Evolutionary conservation across 2,888 invertebrate genomes (phyloP), one percentile per base, ranked within the genome.

Genomic region (Lydus trimaculatus): DNA sequence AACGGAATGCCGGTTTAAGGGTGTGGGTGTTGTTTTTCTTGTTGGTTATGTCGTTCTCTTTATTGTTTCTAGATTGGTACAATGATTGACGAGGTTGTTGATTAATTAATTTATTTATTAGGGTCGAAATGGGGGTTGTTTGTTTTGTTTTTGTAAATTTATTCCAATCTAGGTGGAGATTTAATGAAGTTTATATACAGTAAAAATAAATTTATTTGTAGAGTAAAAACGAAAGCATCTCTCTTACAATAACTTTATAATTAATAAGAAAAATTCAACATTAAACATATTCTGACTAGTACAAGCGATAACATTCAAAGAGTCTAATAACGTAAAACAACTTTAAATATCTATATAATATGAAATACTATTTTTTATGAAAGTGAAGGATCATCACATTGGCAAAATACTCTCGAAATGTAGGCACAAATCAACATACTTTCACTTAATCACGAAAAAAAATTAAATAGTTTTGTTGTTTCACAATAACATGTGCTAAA

Each of bases 41-140:
- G 65, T 87, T 99, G 76, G 97, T 99, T 48, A 94, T 98, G 91
- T 97, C 98, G 48, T 97, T 99, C 84, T 94, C 97, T 23, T 87
- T 99, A 63, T 87, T 99, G 11, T 99, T 99, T 85, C 88, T 99
- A 64, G 98, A 99, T 87, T 99, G 99, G 99, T 99, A 99, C 85
- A 99, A 99, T 89, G 94, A 94, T 81, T 93, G n/a, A n/a, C n/a
- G n/a, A 87, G 65, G 58, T 31, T 58, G n/a, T n/a, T n/a, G n/a
- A n/a, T n/a, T n/a, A n/a, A n/a, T n/a, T n/a, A 13, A 58, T 58
- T 33, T 31, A 33, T 25, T 58, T 58, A 31, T 61, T 15, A 15
- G 31, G 36, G 25, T 33, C 0, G 20, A 48, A 48, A 20, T 4
- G 36, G 9, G 20, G 7, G 1, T 3, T 48, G 48, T 48, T 20